Evolutionary conservation across 92 coral and sea anemone species (phyloP).

Genomic region (Parazoanthus darwini): DNA sequence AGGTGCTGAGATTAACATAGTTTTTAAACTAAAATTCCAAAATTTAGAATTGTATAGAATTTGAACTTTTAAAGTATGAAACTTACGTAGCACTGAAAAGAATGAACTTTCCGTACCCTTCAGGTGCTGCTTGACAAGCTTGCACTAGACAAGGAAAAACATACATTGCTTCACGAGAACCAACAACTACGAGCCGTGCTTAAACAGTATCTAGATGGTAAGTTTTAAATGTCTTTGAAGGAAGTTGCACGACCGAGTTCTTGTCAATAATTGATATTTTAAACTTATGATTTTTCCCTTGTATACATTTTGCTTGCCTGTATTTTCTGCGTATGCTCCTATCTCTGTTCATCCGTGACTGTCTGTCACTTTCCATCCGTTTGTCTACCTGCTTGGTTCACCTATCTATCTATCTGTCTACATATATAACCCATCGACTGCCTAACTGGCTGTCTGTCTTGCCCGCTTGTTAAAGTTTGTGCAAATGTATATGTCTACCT

Average conservation of each 20-base stretch:
- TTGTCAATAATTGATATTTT: background rate
- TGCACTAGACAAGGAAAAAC: slow-evolving; percentile 96
- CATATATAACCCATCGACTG: background rate
- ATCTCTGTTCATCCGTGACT: background rate
- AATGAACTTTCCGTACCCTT: background rate
- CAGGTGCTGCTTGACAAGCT: slow-evolving; percentile 94
- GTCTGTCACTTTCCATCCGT: background rate
- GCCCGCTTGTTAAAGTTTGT: background rate
- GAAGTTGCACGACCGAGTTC: background rate
- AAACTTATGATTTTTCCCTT: too few relatives aligned
- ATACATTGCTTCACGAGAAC: slow-evolving; percentile 91
- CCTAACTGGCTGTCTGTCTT: background rate
- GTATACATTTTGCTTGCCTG: background rate
- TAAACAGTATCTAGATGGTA: slow-evolving; percentile 97
- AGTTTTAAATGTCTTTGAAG: slow-evolving; percentile 3
- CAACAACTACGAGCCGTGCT: slow-evolving; percentile 97
- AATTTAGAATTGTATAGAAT: too few relatives aligned
- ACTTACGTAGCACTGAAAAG: background rate
- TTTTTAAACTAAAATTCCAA: background rate
- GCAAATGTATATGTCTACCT: background rate
- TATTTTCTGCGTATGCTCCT: background rate
- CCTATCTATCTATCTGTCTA: background rate
- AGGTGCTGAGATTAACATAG: background rate
- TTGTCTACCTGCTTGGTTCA: background rate
- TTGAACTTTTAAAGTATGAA: too few relatives aligned